Evolutionary conservation across 2,888 invertebrate genomes (phyloP), one percentile per base, ranked within the genome.

Genomic region (Drosophila algonquin): DNA sequence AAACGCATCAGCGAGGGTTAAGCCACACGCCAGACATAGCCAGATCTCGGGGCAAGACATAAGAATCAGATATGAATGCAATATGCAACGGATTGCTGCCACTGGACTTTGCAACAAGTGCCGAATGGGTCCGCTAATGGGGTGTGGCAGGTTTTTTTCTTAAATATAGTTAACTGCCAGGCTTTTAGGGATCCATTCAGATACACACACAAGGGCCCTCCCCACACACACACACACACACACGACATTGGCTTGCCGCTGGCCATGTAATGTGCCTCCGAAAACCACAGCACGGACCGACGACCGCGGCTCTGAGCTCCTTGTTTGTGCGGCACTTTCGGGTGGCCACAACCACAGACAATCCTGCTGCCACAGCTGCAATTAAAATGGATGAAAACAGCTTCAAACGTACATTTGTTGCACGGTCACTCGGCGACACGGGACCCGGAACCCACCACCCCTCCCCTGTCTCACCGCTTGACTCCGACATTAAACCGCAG

Each of bases 331-430:
- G 73, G 47, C 69, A 57, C 47, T 60, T 60, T 47, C 27, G 47
- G 47, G 48, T 58, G 72, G 59, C 57, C 35, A 35, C 5, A 35
- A 57, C 54, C 59, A 54, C 53, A 45, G 8, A 52, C 46, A 55
- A 53, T 52, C 40, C 40, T 58, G 56, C 63, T 27, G 35, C 62
- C 61, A 53, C 63, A 63, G 78, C 61, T 71, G 81, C 81, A 86
- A 83, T 83, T 83, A 87, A 83, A 87, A 84, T 75, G 63, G 71
- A 72, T 76, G 73, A 71, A 79, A 85, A 70, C 74, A 68, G 67
- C 73, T 77, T 74, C 65, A 74, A 77, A 79, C 56, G 71, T 63
- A 70, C 73, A 81, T 77, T 81, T 81, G 77, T 79, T 80, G 81
- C 75, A 64, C 71, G 54, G 46, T 35, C 12, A 35, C 10, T 5